Conservation (phyloP, 1,140 invertebrate genomes). For the Ganaspis sp. region DNA sequence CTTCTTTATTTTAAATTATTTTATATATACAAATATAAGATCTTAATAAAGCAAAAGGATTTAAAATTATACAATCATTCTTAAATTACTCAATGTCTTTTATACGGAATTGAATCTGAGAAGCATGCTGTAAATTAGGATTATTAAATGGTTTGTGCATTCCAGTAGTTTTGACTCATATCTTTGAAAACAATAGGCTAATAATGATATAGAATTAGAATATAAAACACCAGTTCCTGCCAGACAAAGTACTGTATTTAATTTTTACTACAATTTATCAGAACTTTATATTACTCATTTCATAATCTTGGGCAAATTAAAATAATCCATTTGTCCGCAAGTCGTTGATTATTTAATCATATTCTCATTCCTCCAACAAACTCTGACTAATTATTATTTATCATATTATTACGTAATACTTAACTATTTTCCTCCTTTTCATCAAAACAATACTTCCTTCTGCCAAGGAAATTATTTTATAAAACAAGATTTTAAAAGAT, state of each 20-base stretch:
- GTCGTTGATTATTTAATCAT: neutral
- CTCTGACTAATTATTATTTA: too few species aligned
- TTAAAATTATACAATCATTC: neutral
- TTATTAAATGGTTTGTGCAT: neutral
- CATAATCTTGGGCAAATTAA: neutral
- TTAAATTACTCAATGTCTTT: neutral
- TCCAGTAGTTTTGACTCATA: neutral
- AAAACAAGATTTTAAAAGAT: too few species aligned
- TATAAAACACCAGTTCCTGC: slow-evolving; percentile 8
- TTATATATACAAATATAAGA: neutral
- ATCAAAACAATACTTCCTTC: too few species aligned
- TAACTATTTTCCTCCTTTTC: too few species aligned
- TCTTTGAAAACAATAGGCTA: neutral
- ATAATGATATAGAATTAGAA: slow-evolving; percentile 12
- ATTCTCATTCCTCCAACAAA: neutral
- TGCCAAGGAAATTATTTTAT: too few species aligned
- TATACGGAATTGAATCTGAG: neutral
- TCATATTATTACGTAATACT: too few species aligned
- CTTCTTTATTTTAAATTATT: neutral
- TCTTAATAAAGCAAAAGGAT: neutral
- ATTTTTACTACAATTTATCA: slow-evolving; percentile 21
- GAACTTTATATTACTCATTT: slow-evolving; percentile 1
- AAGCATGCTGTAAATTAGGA: neutral
- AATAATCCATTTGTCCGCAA: neutral
- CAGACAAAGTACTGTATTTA: neutral